Evolutionary conservation across 2,888 invertebrate species (phyloP).

Genomic region (Gari tellinella): DNA sequence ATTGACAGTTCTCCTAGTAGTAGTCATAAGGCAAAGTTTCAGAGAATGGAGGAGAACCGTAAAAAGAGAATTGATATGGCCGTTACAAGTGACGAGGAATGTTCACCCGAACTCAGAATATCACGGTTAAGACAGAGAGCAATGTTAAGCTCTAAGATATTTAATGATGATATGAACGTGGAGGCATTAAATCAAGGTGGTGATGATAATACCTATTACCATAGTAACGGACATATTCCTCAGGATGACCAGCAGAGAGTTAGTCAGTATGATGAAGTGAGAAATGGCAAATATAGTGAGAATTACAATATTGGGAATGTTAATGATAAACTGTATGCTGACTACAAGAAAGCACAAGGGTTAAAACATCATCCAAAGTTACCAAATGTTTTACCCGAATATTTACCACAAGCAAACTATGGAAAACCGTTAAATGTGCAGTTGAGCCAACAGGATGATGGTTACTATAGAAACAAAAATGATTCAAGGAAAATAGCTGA

Average conservation of each 20-base stretch:
- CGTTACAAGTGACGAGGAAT: slow-evolving; percentile 79
- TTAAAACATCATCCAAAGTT: too few species aligned
- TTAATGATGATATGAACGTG: slow-evolving; percentile 17
- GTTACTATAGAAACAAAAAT: slow-evolving; percentile 8
- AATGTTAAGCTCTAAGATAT: slow-evolving; percentile 58
- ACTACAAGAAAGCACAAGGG: too few species aligned
- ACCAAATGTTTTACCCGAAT: too few species aligned
- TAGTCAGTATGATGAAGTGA: slow-evolving; percentile 41
- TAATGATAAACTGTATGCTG: slow-evolving; percentile 13
- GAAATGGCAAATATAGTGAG: slow-evolving; percentile 46
- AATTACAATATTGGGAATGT: slow-evolving; percentile 38
- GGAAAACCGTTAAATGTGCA: neutral
- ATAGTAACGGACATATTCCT: slow-evolving; percentile 14
- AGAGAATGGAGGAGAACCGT: slow-evolving; percentile 77
- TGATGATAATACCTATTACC: slow-evolving; percentile 13
- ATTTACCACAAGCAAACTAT: neutral
- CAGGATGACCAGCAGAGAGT: slow-evolving; percentile 17
- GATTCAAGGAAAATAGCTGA: neutral
- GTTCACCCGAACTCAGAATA: slow-evolving; percentile 74
- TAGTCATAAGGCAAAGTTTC: slow-evolving; percentile 72
- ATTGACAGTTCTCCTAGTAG: slow-evolving; percentile 34
- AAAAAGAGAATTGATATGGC: slow-evolving; percentile 75
- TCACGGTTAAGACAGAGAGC: slow-evolving; percentile 75
- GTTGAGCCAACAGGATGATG: neutral
- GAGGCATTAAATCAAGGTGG: slow-evolving; percentile 22